A percentile compares a stretch with the other conserved stretches of the same genome.
Conservation (phyloP, 2,888 invertebrate genomes). For the Melinopterus prodromus region DNA sequence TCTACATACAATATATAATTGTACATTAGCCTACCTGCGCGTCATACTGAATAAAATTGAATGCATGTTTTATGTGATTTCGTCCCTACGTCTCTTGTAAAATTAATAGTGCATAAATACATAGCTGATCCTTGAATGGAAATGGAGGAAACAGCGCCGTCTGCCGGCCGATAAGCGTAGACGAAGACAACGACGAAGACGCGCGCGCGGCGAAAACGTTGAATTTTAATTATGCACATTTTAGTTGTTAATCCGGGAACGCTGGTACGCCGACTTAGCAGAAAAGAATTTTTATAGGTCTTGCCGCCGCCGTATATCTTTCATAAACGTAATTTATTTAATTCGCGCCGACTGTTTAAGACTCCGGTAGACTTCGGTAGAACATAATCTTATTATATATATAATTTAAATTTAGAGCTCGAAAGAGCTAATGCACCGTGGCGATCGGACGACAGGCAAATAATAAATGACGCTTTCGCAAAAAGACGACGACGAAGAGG, state of each 20-base stretch:
- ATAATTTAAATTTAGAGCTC: conserved; percentile 28
- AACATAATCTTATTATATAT: conserved; percentile 28
- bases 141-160: conserved; percentile 11
- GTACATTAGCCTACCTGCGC: conserved; percentile 26
- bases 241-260: neutral
- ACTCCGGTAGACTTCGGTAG: conserved; percentile 8
- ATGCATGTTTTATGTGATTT: conserved; percentile 26
- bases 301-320: conserved; percentile 21
- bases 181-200: neutral
- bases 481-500: neutral
- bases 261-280: conserved; percentile 13
- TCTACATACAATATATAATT: conserved; percentile 38
- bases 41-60: conserved; percentile 11
- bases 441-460: conserved; percentile 14
- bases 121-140: conserved; percentile 27
- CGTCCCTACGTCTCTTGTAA: conserved; percentile 29
- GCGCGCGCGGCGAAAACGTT: neutral
- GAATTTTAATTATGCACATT: neutral
- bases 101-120: conserved; percentile 35
- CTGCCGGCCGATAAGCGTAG: neutral
- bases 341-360: conserved; percentile 22
- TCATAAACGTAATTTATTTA: conserved; percentile 27
- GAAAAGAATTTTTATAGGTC: conserved; percentile 18
- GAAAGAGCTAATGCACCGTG: neutral
- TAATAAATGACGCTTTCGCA: conserved; percentile 8